Percentiles rank a stretch among this genome's conserved stretches.
These are phyloP conservation scores for Listronotus oregonensis DNA, from an alignment of 1,140 invertebrate species.

Conservation along the genomic window DNA sequence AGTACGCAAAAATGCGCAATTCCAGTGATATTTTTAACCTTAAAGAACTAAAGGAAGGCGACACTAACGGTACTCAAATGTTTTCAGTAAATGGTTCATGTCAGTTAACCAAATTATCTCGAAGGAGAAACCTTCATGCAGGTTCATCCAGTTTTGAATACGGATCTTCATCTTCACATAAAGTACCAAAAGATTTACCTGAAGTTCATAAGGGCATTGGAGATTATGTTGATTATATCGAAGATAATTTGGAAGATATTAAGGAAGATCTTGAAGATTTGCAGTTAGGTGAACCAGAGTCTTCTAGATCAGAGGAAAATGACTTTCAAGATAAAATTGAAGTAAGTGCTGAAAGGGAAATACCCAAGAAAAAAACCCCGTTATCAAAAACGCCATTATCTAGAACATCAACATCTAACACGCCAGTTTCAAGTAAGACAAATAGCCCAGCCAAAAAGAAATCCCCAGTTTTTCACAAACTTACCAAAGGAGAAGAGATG, in stretches of 20 bases:
- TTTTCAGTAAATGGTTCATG: slow-evolving; percentile 45
- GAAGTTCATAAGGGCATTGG: not conserved
- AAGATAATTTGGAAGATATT: slow-evolving; percentile 8
- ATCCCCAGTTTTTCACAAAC: slow-evolving; percentile 8
- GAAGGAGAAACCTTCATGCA: slow-evolving; percentile 28
- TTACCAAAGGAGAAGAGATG: slow-evolving; percentile 1
- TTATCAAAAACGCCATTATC: too few relatives aligned
- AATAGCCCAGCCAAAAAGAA: not conserved
- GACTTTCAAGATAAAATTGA: not conserved
- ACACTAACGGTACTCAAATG: slow-evolving; percentile 44
- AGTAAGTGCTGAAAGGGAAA: not conserved
- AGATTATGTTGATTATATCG: slow-evolving; percentile 1
- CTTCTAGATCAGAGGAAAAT: not conserved
- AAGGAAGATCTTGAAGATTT: slow-evolving; percentile 22
- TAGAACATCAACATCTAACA: too few relatives aligned
- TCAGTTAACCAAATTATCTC: slow-evolving; percentile 30
- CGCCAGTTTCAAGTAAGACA: not conserved
- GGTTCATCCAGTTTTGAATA: slow-evolving; percentile 34
- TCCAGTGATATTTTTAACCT: slow-evolving; percentile 47
- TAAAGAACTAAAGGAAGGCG: slow-evolving; percentile 43
- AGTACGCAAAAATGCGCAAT: slow-evolving; percentile 40
- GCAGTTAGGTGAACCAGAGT: slow-evolving; percentile 13
- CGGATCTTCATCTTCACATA: slow-evolving; percentile 21
- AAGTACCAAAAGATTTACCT: not conserved
- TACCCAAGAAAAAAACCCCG: not conserved